phyloP scores from a whole-genome alignment of 1,140 invertebrate species.

The Macrobrachium nipponense region DNA sequence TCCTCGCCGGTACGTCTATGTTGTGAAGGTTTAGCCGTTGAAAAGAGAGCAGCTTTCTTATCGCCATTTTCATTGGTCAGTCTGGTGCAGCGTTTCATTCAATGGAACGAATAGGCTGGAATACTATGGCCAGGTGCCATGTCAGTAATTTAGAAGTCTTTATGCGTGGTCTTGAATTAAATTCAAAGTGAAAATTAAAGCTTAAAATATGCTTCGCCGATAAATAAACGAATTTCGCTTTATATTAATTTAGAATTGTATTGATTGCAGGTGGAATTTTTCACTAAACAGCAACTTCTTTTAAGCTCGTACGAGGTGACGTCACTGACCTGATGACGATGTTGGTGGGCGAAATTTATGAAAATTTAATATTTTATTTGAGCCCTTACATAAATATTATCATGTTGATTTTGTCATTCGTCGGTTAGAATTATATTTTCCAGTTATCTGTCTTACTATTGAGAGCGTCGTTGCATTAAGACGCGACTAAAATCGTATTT shows the following conservation, averaged over 20 bases:
- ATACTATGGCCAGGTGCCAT: too few relatives aligned
- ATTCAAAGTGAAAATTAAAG: too few relatives aligned
- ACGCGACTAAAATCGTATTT: background rate
- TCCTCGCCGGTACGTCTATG: background rate
- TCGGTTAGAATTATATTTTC: too few relatives aligned
- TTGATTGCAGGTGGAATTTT: background rate
- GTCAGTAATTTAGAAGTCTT: too few relatives aligned
- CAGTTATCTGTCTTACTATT: too few relatives aligned
- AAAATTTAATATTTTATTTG: too few relatives aligned
- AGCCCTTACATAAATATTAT: too few relatives aligned
- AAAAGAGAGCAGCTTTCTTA: background rate
- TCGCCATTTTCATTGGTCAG: background rate
- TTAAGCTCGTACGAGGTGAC: conserved; percentile 8
- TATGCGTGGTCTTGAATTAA: too few relatives aligned
- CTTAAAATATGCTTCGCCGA: too few relatives aligned
- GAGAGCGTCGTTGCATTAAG: too few relatives aligned
- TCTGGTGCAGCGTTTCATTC: background rate
- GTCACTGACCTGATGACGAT: background rate
- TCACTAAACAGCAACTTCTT: background rate
- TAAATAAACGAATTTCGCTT: too few relatives aligned
- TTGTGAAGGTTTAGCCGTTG: background rate
- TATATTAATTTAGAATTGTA: background rate
- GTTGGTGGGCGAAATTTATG: background rate
- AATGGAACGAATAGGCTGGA: background rate
- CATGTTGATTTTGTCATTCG: too few relatives aligned